These are phyloP conservation scores for Amphipyra tragopoginis DNA, from an alignment of 2,888 invertebrate genomes.

Conservation along the genomic window DNA sequence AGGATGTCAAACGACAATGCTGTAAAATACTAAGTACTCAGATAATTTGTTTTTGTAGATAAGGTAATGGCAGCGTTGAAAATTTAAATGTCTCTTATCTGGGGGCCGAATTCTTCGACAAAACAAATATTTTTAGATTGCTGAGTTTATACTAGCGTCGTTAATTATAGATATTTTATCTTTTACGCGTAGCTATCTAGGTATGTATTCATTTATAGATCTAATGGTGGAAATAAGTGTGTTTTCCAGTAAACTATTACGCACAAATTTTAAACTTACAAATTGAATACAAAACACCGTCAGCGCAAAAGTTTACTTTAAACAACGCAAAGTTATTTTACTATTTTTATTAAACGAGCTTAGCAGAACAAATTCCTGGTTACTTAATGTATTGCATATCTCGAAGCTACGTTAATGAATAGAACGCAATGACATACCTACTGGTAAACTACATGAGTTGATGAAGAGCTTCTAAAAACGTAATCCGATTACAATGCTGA, in stretches of 20 bases:
- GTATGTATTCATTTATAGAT: no score
- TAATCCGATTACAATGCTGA: background rate
- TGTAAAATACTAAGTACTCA: constrained; percentile 42
- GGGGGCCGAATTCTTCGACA: constrained; percentile 57
- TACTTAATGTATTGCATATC: constrained; percentile 19
- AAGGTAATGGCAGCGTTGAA: constrained; percentile 61
- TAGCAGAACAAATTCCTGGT: background rate
- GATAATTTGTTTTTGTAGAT: constrained; percentile 59
- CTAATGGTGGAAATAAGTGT: no score
- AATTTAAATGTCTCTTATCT: constrained; percentile 59
- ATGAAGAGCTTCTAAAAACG: constrained; percentile 1
- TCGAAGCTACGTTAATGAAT: constrained; percentile 32
- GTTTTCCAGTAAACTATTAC: no score
- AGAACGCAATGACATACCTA: constrained; percentile 5
- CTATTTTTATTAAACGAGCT: no score
- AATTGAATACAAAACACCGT: no score
- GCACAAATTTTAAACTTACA: no score
- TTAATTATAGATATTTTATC: constrained; percentile 21
- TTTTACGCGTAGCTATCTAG: background rate
- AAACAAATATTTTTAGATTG: constrained; percentile 56
- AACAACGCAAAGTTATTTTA: no score
- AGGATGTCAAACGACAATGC: no score
- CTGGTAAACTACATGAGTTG: background rate
- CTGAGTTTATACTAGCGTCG: constrained; percentile 7
- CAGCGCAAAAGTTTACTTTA: no score